Conservation (phyloP, 2,888 invertebrate genomes). For the Spodoptera picta region DNA sequence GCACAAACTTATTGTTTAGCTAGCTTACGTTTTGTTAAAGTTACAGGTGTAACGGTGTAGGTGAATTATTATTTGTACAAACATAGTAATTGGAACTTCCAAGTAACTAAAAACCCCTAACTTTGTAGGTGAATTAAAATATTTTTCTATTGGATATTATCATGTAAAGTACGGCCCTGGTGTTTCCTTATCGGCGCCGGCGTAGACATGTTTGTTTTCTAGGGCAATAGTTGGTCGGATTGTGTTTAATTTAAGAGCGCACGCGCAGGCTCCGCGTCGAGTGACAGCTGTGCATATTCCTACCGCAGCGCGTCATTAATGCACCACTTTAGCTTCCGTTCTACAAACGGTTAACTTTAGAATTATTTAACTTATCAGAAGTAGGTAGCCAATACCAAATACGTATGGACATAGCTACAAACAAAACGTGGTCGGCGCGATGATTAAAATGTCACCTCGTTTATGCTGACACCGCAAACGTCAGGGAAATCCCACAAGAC, state of each 20-base stretch:
- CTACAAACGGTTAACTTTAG: conserved; percentile 20
- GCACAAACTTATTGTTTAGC: conserved; percentile 38
- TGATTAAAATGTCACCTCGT: conserved; percentile 41
- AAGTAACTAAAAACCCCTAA: too few species aligned
- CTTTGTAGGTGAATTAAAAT: background rate
- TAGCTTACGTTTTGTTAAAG: conserved; percentile 7
- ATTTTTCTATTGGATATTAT: background rate
- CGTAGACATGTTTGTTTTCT: conserved; percentile 77
- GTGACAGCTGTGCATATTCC: conserved; percentile 60
- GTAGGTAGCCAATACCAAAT: conserved; percentile 5
- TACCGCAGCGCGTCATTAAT: conserved; percentile 48
- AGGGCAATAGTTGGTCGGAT: conserved; percentile 73
- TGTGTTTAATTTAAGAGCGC: conserved; percentile 76
- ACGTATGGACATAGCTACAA: background rate
- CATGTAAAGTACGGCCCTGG: conserved; percentile 34
- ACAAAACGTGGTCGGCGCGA: conserved; percentile 12
- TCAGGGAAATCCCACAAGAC: conserved; percentile 49
- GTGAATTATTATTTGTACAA: too few species aligned
- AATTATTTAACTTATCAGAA: conserved; percentile 12
- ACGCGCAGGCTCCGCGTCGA: conserved; percentile 52
- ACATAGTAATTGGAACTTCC: too few species aligned
- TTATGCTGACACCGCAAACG: conserved; percentile 44
- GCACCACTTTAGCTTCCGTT: conserved; percentile 44
- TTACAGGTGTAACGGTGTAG: background rate
- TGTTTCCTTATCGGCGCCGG: conserved; percentile 39